Base-by-base conservation (phyloP, 1,140 invertebrate species). In the Pararge aegeria region DNA sequence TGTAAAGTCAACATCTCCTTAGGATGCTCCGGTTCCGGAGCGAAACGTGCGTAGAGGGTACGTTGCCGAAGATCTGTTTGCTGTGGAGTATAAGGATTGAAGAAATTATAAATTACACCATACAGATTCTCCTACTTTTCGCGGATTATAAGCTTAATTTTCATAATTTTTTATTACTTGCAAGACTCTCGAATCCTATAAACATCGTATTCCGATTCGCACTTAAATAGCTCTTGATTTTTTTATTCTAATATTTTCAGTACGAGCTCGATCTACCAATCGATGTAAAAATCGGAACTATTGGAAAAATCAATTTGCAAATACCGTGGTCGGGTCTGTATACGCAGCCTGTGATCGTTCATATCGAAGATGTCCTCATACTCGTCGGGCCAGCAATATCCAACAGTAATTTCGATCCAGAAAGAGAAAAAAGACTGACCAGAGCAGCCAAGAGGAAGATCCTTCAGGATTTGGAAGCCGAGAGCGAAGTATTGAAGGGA, bases 251-350 rank as follows among this genome's bases (percentile, higher is more conserved):
- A 42, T 0, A 42, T 60, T 93, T 93, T 51, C 85, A 96, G 95
- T 95, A 95, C 75, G 94, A 96, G 78, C 85, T 96, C 30, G 94
- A 95, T 75, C 83, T 96, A 58, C 95, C 95, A 5, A 94, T 97
- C 58, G 95, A 95, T 90, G 94, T 96, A 19, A 95, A 95, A 87
- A 93, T 94, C 54, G 95, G 95, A 49, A 92, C 94, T 15, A 93
- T 96, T 58, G 95, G 95, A 30, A 94, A 94, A 80, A 93, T 96
- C 64, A 93, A 91, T 44, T 83, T 96, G 1, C 93, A 94, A 77
- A 96, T 96, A 81, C 95, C 95, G 66, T 96, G 95, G 95, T 92
- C 93, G 1, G 93, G 92, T 24, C 86, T 96, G 1, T 95, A 94
- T 78, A 92, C 91, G 7, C 93, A 95, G 69, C 93, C 94, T 0